A percentile compares a stretch with the other conserved stretches of the same genome.
Conservation (phyloP, 2,888 invertebrate species). For the Thumatha senex region DNA sequence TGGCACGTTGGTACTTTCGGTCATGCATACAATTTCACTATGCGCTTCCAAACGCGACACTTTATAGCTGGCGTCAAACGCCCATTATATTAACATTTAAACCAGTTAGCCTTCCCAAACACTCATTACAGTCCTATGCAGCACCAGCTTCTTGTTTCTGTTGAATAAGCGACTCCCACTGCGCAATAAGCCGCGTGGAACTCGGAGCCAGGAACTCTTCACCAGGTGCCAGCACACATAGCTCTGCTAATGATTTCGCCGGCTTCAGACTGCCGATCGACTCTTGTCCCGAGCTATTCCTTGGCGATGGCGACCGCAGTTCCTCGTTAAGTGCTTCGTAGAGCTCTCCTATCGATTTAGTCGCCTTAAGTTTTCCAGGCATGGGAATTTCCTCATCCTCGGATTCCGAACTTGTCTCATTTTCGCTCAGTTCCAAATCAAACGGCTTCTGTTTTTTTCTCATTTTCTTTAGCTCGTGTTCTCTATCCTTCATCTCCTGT, state of each 20-base stretch:
- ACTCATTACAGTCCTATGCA: constrained; percentile 52
- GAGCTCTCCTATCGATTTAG: constrained; percentile 87
- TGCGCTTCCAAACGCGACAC: constrained; percentile 33
- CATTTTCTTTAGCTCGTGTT: constrained; percentile 90
- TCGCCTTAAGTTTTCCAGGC: constrained; percentile 85
- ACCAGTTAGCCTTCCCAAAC: constrained; percentile 44
- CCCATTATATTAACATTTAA: constrained; percentile 46
- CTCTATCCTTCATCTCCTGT: constrained; percentile 91
- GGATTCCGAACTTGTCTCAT: constrained; percentile 81
- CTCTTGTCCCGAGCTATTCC: constrained; percentile 72
- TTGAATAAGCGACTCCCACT: constrained; percentile 92
- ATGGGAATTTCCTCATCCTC: constrained; percentile 84
- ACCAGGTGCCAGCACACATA: constrained; percentile 86
- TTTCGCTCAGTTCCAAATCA: constrained; percentile 85
- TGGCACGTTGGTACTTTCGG: constrained; percentile 27
- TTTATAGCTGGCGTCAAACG: constrained; percentile 39
- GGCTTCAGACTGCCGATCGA: constrained; percentile 83
- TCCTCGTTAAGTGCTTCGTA: constrained; percentile 84
- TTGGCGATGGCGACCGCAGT: constrained; percentile 72
- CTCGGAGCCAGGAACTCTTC: constrained; percentile 86
- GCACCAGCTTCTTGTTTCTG: constrained; percentile 83
- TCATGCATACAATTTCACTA: constrained; percentile 33
- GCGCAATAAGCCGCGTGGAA: constrained; percentile 88
- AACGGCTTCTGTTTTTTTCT: constrained; percentile 85
- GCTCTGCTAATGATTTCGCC: constrained; percentile 86